phyloP scores from a whole-genome alignment of 2,113 vertebrate genomes.

The Crotalus helleri region DNA sequence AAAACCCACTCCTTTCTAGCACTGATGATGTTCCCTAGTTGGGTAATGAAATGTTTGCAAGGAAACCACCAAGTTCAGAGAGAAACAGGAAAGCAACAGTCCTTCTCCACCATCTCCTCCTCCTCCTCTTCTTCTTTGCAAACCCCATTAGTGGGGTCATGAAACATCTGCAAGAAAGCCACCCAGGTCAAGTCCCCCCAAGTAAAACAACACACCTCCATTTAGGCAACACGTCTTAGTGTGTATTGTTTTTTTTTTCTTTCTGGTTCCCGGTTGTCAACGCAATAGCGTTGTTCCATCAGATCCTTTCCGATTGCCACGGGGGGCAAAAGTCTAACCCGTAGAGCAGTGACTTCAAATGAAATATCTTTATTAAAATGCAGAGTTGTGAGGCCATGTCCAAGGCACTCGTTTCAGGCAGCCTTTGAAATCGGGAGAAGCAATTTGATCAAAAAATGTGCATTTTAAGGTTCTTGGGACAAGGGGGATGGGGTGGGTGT shows the following conservation, averaged over 20 bases:
- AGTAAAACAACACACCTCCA: background rate
- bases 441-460: background rate
- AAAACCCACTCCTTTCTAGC: too few species aligned
- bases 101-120: too few species aligned
- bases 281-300: background rate
- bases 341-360: background rate
- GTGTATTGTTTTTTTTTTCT: background rate
- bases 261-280: background rate
- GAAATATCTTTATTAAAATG: background rate
- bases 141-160: too few species aligned
- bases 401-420: background rate
- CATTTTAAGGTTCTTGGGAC: accelerated
- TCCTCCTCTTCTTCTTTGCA: too few species aligned
- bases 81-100: too few species aligned
- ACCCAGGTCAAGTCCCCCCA: too few species aligned
- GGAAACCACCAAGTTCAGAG: too few species aligned
- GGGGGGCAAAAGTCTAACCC: too few species aligned
- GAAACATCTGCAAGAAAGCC: too few species aligned
- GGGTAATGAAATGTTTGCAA: too few species aligned
- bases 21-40: too few species aligned
- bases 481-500: background rate
- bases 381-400: accelerated
- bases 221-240: background rate
- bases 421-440: background rate
- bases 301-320: background rate